These are phyloP conservation scores for Artibeus jamaicensis DNA, from an alignment of 2,797 vertebrate genomes.

Conservation along the genomic window DNA sequence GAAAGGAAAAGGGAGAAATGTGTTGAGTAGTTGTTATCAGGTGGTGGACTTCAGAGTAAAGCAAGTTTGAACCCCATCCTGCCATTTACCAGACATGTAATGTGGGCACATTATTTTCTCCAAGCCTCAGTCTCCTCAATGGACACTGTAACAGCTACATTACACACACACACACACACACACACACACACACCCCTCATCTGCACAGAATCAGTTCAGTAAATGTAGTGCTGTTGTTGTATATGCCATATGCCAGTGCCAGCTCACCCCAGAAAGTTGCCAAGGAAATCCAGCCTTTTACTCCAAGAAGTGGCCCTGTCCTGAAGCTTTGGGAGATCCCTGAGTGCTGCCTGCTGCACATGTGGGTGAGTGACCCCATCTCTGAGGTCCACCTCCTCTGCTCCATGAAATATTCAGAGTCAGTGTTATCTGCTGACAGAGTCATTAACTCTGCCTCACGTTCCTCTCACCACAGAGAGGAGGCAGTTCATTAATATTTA, in stretches of 20 bases:
- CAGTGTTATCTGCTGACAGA: slow-evolving; percentile 63
- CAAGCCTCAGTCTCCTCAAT: background rate
- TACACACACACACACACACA: no score
- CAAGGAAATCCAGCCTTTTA: background rate
- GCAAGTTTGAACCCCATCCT: background rate
- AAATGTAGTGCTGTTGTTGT: background rate
- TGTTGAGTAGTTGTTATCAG: background rate
- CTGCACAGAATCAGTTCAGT: background rate
- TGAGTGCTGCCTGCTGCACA: background rate
- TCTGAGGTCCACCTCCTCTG: background rate
- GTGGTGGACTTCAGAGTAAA: background rate
- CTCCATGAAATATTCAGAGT: slow-evolving; percentile 69
- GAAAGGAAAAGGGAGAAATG: no score
- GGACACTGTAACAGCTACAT: background rate
- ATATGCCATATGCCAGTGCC: background rate
- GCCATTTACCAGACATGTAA: background rate
- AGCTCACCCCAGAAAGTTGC: background rate
- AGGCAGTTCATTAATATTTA: slow-evolving; percentile 80
- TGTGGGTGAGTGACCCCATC: background rate
- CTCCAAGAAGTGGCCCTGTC: background rate
- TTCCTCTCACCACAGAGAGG: slow-evolving; percentile 51
- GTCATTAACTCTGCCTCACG: slow-evolving; percentile 67
- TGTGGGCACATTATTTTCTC: background rate
- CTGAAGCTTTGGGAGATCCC: rapidly evolving
- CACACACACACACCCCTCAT: no score